Conservation (phyloP, 2,888 invertebrate species). For the Eledona agricola region DNA sequence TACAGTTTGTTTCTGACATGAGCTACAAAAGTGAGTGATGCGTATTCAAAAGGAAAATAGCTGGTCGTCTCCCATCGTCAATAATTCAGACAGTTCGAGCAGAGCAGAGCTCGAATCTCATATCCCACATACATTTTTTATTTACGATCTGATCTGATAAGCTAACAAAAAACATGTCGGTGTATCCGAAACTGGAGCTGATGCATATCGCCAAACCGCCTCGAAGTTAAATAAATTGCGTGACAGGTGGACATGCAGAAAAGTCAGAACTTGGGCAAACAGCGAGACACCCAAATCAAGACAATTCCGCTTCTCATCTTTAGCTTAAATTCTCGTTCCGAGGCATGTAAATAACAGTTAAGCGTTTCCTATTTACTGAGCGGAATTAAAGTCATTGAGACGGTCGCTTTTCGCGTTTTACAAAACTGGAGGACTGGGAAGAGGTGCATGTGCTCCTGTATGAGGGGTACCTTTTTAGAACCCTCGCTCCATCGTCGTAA, state of each 20-base stretch:
- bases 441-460: too few relatives aligned
- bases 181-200: neutral
- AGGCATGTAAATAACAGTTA: constrained; percentile 28
- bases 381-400: too few relatives aligned
- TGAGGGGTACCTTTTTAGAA: too few relatives aligned
- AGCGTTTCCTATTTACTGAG: constrained; percentile 24
- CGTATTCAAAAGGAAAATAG: constrained; percentile 21
- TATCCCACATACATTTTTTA: constrained; percentile 13
- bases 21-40: constrained; percentile 1
- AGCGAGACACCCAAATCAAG: too few relatives aligned
- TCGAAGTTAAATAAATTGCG: constrained; percentile 3
- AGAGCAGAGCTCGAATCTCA: constrained; percentile 4
- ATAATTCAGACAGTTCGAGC: constrained; percentile 16
- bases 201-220: neutral
- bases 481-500: too few relatives aligned
- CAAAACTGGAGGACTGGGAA: too few relatives aligned
- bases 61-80: constrained; percentile 20
- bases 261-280: too few relatives aligned
- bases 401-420: too few relatives aligned
- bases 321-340: constrained; percentile 14
- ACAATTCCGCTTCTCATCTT: neutral
- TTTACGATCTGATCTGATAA: constrained; percentile 10
- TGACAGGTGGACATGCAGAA: too few relatives aligned
- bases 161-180: neutral
- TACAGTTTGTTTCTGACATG: constrained; percentile 1